A percentile compares a stretch with the other conserved stretches of the same genome.
phyloP scores from a whole-genome alignment of 2,888 invertebrate species.

The Aphidoletes aphidimyza region DNA sequence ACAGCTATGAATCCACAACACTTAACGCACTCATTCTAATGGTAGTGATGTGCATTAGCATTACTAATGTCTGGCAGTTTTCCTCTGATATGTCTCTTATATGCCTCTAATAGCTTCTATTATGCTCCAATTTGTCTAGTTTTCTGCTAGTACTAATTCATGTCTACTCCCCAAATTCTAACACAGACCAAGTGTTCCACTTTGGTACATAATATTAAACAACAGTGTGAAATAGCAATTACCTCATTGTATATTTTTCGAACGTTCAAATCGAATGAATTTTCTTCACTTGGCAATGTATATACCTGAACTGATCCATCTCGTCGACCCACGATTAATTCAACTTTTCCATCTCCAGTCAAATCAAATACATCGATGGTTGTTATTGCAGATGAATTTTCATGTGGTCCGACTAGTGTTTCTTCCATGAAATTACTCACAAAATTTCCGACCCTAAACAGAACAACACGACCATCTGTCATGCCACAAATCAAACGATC shows the following conservation, averaged over 20 bases:
- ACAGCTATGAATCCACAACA: no score
- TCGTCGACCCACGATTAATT: conserved; percentile 80
- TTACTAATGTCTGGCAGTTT: no score
- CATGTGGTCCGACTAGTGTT: conserved; percentile 58
- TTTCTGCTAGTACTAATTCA: no score
- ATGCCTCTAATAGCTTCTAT: no score
- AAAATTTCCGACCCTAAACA: conserved; percentile 68
- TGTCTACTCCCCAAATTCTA: no score
- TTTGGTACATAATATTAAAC: no score
- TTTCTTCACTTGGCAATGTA: conserved; percentile 67
- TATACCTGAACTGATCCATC: conserved; percentile 86
- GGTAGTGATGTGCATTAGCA: no score
- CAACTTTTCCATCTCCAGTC: conserved; percentile 74
- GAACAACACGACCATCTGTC: conserved; percentile 87
- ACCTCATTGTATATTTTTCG: conserved; percentile 60
- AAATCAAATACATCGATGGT: conserved; percentile 78
- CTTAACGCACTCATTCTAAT: no score
- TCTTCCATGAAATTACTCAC: conserved; percentile 60
- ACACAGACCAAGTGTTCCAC: no score
- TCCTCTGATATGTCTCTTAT: no score
- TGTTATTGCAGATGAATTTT: conserved; percentile 68
- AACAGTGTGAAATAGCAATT: no score
- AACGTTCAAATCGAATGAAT: conserved; percentile 58
- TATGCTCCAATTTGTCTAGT: no score
- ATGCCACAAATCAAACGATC: conserved; percentile 84